These are phyloP conservation scores for Elysia crispata DNA, from an alignment of 2,888 invertebrate species.

Conservation along the genomic window DNA sequence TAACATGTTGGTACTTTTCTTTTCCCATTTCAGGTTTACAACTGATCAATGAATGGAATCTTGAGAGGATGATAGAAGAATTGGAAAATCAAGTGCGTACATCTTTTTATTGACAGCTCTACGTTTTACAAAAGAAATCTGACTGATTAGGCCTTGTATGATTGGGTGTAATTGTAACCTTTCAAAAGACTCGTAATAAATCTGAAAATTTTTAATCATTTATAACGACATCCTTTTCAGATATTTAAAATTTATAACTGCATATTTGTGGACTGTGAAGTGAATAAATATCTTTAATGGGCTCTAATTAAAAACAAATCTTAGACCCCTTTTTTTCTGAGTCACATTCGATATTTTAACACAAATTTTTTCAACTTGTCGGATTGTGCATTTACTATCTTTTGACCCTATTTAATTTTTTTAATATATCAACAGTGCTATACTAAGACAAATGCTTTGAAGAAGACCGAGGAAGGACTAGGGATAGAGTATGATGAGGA, in stretches of 20 bases:
- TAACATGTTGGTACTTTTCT: not conserved
- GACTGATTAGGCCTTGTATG: not conserved
- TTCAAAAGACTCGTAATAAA: no score
- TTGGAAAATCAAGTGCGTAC: constrained; percentile 85
- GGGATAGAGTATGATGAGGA: constrained; percentile 99
- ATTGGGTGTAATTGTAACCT: not conserved
- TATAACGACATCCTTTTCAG: no score
- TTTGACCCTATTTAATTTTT: no score
- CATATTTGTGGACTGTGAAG: no score
- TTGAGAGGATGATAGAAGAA: constrained; percentile 94
- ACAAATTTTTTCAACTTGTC: no score
- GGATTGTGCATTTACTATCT: no score
- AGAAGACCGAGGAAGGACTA: constrained; percentile 79
- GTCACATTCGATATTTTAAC: no score
- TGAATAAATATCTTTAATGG: no score
- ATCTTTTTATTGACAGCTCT: not conserved
- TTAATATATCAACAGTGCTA: constrained; percentile 67
- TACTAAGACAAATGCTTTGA: constrained; percentile 74
- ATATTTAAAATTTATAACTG: no score
- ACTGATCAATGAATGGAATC: constrained; percentile 89
- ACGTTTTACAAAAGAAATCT: not conserved
- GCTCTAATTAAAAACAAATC: no score
- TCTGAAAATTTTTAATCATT: no score
- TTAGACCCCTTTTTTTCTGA: no score
- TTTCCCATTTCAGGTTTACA: constrained; percentile 78